Conservation (phyloP, 2,797 vertebrate genomes). For the Rhabdophis nuchalis region DNA sequence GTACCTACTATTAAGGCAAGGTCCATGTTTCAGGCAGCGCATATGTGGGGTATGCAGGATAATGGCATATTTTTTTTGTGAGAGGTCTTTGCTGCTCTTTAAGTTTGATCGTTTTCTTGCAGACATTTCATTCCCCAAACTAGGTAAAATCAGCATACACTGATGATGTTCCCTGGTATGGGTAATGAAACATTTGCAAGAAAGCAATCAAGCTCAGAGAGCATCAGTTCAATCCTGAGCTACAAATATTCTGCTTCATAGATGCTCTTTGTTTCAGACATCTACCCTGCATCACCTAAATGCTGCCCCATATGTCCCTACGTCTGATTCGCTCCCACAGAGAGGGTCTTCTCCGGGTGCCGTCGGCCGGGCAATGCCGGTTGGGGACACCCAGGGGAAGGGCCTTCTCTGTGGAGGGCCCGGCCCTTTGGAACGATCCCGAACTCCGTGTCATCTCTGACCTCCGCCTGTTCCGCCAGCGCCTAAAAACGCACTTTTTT, state of each 20-base stretch:
- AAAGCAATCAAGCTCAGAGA: not conserved
- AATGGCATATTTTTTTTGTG: too few species aligned
- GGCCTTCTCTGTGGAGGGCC: too few species aligned
- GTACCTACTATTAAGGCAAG: not conserved
- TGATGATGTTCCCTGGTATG: not conserved
- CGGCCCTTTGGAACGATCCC: too few species aligned
- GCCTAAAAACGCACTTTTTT: too few species aligned
- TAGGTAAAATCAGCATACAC: not conserved
- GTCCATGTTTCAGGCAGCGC: not conserved
- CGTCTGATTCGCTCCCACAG: too few species aligned
- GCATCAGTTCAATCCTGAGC: not conserved
- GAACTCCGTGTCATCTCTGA: too few species aligned
- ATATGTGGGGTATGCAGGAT: too few species aligned
- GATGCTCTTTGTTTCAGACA: not conserved
- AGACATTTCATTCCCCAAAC: not conserved
- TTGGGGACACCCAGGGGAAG: too few species aligned
- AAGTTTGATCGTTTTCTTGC: not conserved
- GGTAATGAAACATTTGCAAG: not conserved
- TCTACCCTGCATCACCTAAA: not conserved
- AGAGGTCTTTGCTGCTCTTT: not conserved
- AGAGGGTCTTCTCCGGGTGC: too few species aligned
- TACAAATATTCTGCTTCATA: not conserved
- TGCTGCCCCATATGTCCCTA: too few species aligned
- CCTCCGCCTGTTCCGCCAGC: too few species aligned
- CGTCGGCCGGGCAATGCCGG: too few species aligned